These are phyloP conservation scores for Catocala sponsa DNA, from an alignment of 2,888 invertebrate genomes.

Conservation along the genomic window DNA sequence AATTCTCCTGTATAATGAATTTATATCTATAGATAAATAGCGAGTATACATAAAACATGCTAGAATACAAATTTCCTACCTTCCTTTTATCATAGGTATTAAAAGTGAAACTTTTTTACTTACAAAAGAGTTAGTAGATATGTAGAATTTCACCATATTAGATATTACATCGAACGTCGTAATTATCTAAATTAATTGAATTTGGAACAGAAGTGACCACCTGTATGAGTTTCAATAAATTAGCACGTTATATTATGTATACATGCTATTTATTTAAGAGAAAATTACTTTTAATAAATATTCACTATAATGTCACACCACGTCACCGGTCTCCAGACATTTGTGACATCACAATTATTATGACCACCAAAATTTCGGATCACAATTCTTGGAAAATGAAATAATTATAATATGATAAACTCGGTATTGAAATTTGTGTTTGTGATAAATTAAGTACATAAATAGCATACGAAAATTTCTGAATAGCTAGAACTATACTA, in stretches of 20 bases:
- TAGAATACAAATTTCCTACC: too few relatives aligned
- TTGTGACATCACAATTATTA: neutral
- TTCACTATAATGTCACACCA: neutral
- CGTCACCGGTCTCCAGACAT: too few relatives aligned
- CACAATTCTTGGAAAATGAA: neutral
- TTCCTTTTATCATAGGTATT: too few relatives aligned
- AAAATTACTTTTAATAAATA: neutral
- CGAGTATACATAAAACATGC: neutral
- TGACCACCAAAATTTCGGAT: neutral
- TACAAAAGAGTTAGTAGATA: too few relatives aligned
- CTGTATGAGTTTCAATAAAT: too few relatives aligned
- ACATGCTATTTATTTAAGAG: conserved; percentile 10
- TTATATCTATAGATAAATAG: conserved; percentile 8
- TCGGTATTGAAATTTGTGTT: neutral
- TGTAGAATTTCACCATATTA: too few relatives aligned
- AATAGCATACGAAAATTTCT: conserved; percentile 16
- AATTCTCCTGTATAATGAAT: conserved; percentile 26
- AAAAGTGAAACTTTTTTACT: too few relatives aligned
- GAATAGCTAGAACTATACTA: conserved; percentile 18
- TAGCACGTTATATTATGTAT: neutral
- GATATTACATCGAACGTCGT: too few relatives aligned
- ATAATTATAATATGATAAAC: neutral
- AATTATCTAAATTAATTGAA: too few relatives aligned
- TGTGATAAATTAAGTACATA: conserved; percentile 14
- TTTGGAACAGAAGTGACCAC: too few relatives aligned